Evolutionary conservation across 2,113 vertebrate genomes (phyloP).

Genomic region (Phrynocephalus versicolor): DNA sequence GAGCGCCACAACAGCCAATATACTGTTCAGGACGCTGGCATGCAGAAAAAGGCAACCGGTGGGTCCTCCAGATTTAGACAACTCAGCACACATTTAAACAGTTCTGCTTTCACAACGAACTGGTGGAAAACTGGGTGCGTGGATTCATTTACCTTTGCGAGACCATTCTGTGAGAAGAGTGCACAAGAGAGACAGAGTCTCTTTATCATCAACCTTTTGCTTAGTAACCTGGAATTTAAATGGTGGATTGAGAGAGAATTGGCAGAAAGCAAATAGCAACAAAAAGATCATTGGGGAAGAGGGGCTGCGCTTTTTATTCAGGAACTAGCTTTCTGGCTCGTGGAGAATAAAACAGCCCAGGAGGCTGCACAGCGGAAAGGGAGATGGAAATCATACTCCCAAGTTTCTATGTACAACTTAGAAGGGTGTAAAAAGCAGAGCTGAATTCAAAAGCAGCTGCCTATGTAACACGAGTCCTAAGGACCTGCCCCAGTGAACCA

Average conservation of each 20-base stretch:
- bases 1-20: neutral
- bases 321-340: neutral
- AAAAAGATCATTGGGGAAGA: constrained; percentile 28
- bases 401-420: neutral
- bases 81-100: constrained; percentile 38
- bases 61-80: constrained; percentile 1
- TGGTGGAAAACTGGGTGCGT: constrained; percentile 30
- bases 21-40: constrained; percentile 22
- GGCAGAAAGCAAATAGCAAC: constrained; percentile 53
- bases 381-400: neutral
- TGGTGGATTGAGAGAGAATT: constrained; percentile 58
- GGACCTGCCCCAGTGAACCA: constrained; percentile 18
- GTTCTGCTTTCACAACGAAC: constrained; percentile 34
- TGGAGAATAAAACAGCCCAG: neutral
- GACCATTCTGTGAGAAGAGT: constrained; percentile 38
- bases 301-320: neutral
- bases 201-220: constrained; percentile 65
- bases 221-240: constrained; percentile 67
- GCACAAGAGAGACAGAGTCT: constrained; percentile 58
- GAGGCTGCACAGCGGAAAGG: neutral
- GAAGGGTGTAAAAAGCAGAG: neutral
- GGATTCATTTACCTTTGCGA: constrained; percentile 57
- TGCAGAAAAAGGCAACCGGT: constrained; percentile 21
- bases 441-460: constrained; percentile 9
- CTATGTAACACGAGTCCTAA: neutral